These are phyloP conservation scores for Ptilorrhoa leucosticta DNA, from an alignment of 2,113 vertebrate species.

Conservation along the genomic window DNA sequence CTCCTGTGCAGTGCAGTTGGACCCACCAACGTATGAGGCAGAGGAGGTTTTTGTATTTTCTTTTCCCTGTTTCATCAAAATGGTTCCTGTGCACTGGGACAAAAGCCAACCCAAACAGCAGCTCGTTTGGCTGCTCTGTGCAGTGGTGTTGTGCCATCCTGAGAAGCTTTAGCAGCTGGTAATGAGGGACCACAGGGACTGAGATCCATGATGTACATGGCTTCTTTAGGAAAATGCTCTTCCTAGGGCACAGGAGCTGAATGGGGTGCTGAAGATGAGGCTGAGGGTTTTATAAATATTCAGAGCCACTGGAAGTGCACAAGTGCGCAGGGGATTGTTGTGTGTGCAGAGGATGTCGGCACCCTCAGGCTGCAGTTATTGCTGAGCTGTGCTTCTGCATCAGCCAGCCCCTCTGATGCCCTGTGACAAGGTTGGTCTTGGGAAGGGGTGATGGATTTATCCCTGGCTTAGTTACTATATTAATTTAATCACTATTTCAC, in stretches of 20 bases:
- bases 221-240: background rate
- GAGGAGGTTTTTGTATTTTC: background rate
- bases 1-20: background rate
- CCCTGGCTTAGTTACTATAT: background rate
- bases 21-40: fast-evolving
- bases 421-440: constrained; percentile 53
- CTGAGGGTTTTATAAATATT: constrained; percentile 37
- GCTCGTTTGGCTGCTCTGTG: background rate
- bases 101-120: background rate
- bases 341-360: background rate
- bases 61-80: background rate
- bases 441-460: constrained; percentile 16
- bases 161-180: background rate
- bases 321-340: background rate
- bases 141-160: background rate
- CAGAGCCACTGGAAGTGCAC: background rate
- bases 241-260: background rate
- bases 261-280: background rate
- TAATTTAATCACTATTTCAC: background rate
- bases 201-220: background rate
- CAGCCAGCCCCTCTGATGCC: constrained; percentile 12
- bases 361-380: constrained; percentile 16
- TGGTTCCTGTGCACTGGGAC: background rate
- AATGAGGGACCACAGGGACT: background rate
- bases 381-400: constrained; percentile 6